Conservation (phyloP, 2,797 vertebrate species). For the Hozukius guyotensis region DNA sequence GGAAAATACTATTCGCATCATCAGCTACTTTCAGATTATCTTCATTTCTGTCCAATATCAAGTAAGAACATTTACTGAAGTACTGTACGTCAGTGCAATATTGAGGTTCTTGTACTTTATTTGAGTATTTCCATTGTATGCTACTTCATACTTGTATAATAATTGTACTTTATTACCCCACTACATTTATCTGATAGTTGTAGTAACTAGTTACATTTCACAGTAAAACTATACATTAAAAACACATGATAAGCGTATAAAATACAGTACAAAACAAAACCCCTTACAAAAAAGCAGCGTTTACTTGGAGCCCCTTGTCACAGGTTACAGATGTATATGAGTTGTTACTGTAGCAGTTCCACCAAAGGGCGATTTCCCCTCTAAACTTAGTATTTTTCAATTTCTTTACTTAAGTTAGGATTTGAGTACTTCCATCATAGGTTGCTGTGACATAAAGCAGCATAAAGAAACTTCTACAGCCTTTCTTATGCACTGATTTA, state of each 20-base stretch:
- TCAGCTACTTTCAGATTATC: neutral
- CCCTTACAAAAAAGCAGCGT: neutral
- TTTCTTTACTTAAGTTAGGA: neutral
- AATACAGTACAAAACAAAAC: neutral
- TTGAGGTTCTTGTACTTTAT: neutral
- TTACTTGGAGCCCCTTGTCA: neutral
- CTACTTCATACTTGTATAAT: neutral
- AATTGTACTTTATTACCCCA: neutral
- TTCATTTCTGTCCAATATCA: neutral
- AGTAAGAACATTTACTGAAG: neutral
- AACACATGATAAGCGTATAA: neutral
- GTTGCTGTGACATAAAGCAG: neutral
- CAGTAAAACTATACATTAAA: neutral
- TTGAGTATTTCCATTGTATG: neutral
- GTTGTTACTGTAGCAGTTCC: neutral
- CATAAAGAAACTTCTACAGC: neutral
- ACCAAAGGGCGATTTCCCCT: neutral
- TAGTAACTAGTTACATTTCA: neutral
- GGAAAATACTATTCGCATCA: neutral
- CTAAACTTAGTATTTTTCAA: neutral
- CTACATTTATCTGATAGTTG: neutral
- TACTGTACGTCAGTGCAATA: neutral
- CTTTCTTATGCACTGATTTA: neutral
- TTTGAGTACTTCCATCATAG: neutral
- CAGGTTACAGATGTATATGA: neutral